phyloP scores from a whole-genome alignment of 2,888 invertebrate species.

The Catocala sponsa region DNA sequence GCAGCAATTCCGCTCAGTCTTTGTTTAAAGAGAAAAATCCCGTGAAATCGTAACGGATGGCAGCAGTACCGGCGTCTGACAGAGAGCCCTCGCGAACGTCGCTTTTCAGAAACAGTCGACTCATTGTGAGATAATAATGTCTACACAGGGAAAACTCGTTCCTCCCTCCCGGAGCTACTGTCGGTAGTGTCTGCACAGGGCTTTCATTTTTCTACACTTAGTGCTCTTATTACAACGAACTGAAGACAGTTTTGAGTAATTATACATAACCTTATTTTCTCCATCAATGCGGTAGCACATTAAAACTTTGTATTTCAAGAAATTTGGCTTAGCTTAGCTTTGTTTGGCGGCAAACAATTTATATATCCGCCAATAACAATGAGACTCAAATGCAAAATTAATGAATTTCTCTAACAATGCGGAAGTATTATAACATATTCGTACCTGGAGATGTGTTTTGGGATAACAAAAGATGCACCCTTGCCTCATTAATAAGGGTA shows the following conservation, averaged over 20 bases:
- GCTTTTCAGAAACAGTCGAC: conserved; percentile 44
- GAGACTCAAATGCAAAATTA: conserved; percentile 25
- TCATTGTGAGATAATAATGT: conserved; percentile 51
- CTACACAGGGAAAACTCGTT: conserved; percentile 22
- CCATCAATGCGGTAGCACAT: conserved; percentile 3
- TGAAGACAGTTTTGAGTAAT: conserved; percentile 12
- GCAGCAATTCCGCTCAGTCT: conserved; percentile 23
- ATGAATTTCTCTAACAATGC: conserved; percentile 26
- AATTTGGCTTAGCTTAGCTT: conserved; percentile 26
- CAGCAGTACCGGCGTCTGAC: conserved; percentile 23
- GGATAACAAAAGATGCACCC: neutral
- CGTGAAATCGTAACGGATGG: conserved; percentile 46
- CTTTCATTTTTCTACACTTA: conserved; percentile 36
- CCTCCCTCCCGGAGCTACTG: neutral
- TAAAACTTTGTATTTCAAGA: conserved; percentile 21
- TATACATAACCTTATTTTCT: neutral
- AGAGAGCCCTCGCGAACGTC: conserved; percentile 32
- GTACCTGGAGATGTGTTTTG: neutral
- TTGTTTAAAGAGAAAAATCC: conserved; percentile 42
- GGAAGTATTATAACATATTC: conserved; percentile 15
- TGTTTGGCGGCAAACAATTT: conserved; percentile 23
- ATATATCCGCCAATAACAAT: conserved; percentile 41
- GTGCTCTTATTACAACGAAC: conserved; percentile 20
- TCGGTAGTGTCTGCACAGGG: conserved; percentile 9
- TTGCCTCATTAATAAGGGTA: too few species aligned